These are phyloP conservation scores for Sympetrum striolatum DNA, from an alignment of 2,888 invertebrate genomes.

Conservation along the genomic window DNA sequence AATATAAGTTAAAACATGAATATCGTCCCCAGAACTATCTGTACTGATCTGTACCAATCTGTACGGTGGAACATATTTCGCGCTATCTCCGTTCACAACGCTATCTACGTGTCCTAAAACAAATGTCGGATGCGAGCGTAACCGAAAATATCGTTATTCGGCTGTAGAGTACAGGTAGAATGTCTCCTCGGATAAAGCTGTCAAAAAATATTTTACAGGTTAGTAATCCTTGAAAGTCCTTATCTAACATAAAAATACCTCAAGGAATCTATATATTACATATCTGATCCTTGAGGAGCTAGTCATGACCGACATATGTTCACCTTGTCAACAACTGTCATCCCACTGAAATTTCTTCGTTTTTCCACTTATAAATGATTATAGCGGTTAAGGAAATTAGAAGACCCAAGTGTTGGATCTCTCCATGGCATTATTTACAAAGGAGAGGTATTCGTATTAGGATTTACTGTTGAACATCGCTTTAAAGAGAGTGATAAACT, in stretches of 20 bases:
- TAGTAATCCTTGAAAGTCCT: conserved; percentile 54
- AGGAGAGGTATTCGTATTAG: conserved; percentile 72
- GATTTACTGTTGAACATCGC: conserved; percentile 69
- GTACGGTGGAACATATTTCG: background rate
- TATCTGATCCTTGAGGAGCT: background rate
- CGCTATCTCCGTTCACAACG: background rate
- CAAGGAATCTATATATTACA: background rate
- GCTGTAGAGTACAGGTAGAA: conserved; percentile 53
- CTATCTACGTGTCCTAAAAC: background rate
- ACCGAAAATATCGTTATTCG: background rate
- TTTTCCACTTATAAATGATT: conserved; percentile 51
- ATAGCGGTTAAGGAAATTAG: conserved; percentile 72
- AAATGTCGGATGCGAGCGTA: background rate
- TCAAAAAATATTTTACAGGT: conserved; percentile 75
- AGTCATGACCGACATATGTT: background rate
- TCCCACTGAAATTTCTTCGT: background rate
- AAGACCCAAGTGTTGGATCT: conserved; percentile 71
- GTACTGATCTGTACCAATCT: background rate
- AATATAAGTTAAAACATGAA: no score
- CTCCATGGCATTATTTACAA: conserved; percentile 79
- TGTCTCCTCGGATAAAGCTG: conserved; percentile 79
- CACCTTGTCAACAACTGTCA: background rate
- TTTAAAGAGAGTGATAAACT: conserved; percentile 61
- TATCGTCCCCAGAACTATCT: background rate
- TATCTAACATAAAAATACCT: background rate